Base-by-base conservation (phyloP, 1,140 invertebrate genomes). In the Drosophila mauritiana region DNA sequence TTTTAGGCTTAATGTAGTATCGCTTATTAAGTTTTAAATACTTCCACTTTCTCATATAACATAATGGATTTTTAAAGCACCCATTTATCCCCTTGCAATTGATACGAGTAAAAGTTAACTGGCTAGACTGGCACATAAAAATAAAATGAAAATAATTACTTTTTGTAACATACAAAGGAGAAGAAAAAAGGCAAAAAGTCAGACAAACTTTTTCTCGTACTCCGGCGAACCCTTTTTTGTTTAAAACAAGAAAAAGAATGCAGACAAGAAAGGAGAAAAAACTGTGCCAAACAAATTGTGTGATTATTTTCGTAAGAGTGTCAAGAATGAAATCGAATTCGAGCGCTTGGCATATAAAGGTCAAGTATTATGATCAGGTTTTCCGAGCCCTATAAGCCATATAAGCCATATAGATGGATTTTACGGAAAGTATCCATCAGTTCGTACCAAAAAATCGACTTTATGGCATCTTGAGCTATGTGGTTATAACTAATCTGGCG, bases 271-370 rank as follows among this genome's bases (percentile, higher is more conserved):
- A 67, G 64, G 25, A 51, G 22, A 68, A 68, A 68, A 68, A 68
- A 68, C 27, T 68, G 64, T 68, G 64, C 61, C 64, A 68, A 68
- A 68, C 64, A 68, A 68, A 68, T 68, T 68, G 64, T 65, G 64
- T 65, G 61, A 68, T 68, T 68, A 52, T 67, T 42, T 58, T 27
- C 20, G 13, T 5, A 46, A 15, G 25, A 67, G 63, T 62, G 63
- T 67, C 25, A 43, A 17, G 62, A 67, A 57, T 62, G 57, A 67
- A 67, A 68, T 68, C 64, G 64, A 68, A 68, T 36, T 65, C 42
- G 62, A 61, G 34, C 20, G 22, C 25, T 31, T 22, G 13, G 17
- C 42, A 22, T 42, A 42, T 52, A 36, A 68, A 68, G 64, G 64
- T 68, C 61, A 68, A 52, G 17, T n/a, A 31, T 12, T 8, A 12